A percentile compares a stretch with the other conserved stretches of the same genome.
Conservation (phyloP, 2,888 invertebrate species). For the Leptopilina myrica region DNA sequence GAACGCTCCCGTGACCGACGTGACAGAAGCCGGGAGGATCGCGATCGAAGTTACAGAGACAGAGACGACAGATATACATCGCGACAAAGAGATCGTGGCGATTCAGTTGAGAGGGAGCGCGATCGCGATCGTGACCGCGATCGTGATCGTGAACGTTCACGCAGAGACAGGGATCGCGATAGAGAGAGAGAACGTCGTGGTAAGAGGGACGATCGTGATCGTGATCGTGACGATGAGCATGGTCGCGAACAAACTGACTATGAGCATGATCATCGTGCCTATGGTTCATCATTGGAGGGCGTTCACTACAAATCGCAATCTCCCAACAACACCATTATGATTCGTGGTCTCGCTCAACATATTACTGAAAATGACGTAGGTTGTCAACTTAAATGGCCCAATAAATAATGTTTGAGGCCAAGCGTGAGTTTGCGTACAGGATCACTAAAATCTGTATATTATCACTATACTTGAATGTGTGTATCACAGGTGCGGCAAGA, state of each 20-base stretch:
- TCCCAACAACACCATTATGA: conserved; percentile 86
- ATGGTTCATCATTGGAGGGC: conserved; percentile 74
- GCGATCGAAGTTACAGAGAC: conserved; percentile 70
- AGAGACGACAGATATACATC: conserved; percentile 64
- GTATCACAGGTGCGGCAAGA: conserved; percentile 85
- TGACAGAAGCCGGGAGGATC: conserved; percentile 70
- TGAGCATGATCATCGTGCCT: conserved; percentile 72
- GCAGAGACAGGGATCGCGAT: conserved; percentile 65
- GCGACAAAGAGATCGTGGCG: conserved; percentile 48
- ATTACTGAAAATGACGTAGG: conserved; percentile 88
- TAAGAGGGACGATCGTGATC: conserved; percentile 63
- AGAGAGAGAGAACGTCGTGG: conserved; percentile 64
- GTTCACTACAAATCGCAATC: conserved; percentile 79
- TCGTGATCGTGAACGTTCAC: conserved; percentile 67
- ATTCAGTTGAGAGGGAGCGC: conserved; percentile 63
- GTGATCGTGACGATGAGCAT: conserved; percentile 73
- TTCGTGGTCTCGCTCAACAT: conserved; percentile 85
- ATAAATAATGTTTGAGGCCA: conserved; percentile 57
- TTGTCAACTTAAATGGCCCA: conserved; percentile 59
- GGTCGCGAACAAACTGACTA: conserved; percentile 72
- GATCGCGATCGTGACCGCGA: conserved; percentile 67
- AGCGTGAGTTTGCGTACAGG: conserved; percentile 57
- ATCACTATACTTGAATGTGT: conserved; percentile 66
- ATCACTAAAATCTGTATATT: conserved; percentile 56
- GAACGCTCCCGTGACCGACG: conserved; percentile 72